Conservation (phyloP, 1,140 invertebrate genomes). For the Andricus grossulariae region DNA sequence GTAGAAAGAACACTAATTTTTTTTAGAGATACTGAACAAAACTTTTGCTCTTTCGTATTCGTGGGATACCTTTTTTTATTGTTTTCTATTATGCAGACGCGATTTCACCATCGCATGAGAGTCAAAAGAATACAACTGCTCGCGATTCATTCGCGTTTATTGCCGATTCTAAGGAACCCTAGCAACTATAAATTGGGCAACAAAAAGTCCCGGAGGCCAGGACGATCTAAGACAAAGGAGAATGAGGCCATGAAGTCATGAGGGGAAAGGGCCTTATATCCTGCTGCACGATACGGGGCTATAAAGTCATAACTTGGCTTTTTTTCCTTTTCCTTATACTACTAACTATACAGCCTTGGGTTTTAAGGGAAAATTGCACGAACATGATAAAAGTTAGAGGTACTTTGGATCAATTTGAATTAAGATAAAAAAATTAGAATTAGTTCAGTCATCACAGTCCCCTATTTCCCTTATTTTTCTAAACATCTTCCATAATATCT, state of each 20-base stretch:
- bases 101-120: constrained; percentile 20
- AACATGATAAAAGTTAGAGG: constrained; percentile 32
- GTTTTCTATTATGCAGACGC: background rate
- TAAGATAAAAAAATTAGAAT: too few relatives aligned
- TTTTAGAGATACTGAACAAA: too few relatives aligned
- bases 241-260: constrained; percentile 48
- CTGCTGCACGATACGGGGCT: constrained; percentile 54
- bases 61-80: constrained; percentile 13
- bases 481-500: too few relatives aligned
- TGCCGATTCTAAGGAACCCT: constrained; percentile 52
- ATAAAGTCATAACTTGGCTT: constrained; percentile 68
- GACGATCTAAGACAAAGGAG: constrained; percentile 58
- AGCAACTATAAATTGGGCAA: constrained; percentile 69
- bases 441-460: too few relatives aligned
- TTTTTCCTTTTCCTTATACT: constrained; percentile 37
- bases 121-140: constrained; percentile 30
- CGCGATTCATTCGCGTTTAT: constrained; percentile 48
- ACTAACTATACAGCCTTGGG: constrained; percentile 40
- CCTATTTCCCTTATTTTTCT: too few relatives aligned
- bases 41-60: background rate
- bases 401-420: too few relatives aligned
- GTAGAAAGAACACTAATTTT: background rate
- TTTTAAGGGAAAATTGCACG: constrained; percentile 41
- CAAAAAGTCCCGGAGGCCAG: constrained; percentile 49
- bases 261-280: constrained; percentile 55